Base-by-base conservation (phyloP, 1,140 invertebrate genomes). In the Drosophila athabasca region DNA sequence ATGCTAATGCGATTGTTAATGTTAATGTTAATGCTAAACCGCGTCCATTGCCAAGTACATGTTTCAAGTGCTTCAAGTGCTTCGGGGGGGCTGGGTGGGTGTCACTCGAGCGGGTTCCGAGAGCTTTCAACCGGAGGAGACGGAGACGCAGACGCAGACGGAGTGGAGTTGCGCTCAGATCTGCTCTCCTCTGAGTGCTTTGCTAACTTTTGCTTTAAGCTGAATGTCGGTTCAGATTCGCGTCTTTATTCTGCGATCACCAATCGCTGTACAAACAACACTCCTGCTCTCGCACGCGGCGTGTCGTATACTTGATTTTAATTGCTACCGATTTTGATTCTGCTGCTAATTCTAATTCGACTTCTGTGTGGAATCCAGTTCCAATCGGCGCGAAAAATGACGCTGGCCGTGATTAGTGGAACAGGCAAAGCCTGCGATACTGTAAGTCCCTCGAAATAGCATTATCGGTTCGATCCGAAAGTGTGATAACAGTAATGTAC, bases 91-190 rank as follows among this genome's bases (percentile, higher is more conserved):
- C 17, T 19, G 17, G 17, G 54, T 61, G 41, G 52, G 29, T 8
- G 51, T n/a, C 49, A 76, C 80, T 76, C 79, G 66, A 80, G 62
- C 77, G 35, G 24, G 81, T 69, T 85, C 61, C 79, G 81, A 84
- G 76, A 73, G 69, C 39, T 74, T 82, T 75, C 35, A 17, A 26
- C 52, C 62, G 39, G 52, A 57, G 41, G 57, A 57, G 76, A 52
- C 74, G 17, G 0, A 19, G 17, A 52, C 74, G 55, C 61, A 80
- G 60, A 52, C 74, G 17, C 17, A 19, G 17, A 52, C 74, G 55
- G 66, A 80, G 60, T 9, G 9, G 9, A 35, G 31, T 35, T 39
- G 35, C 35, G 35, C 35, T 39, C 35, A 39, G 35, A 39, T 39
- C 11, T 39, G 35, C 35, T 39, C 50, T 82, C 46, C 48, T 15